Evolutionary conservation across 2,113 vertebrate genomes (phyloP), one percentile per base, ranked within the genome.

Genomic region (Myodes glareolus): DNA sequence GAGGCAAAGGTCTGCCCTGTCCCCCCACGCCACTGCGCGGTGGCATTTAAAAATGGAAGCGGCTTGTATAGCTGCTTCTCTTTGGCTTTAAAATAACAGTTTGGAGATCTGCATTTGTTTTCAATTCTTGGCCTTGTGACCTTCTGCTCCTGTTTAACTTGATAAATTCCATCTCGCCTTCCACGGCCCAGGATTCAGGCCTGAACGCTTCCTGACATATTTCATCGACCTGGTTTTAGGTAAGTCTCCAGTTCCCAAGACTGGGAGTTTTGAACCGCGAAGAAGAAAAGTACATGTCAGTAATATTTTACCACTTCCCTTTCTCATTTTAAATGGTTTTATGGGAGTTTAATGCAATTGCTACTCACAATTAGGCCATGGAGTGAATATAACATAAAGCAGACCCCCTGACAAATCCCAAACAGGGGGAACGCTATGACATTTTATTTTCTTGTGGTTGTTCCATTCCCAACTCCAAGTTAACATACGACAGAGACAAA

Each of bases 81-180:
- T 98, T 98, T 84, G 97, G 97, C 98, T 96, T 97, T 94, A 98
- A 98, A 98, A 98, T 97, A 98, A 97, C 7, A 0, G 1, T 0
- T 92, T 77, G 84, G 94, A 97, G 97, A 97, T 94, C 98, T 87
- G 97, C 97, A 96, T 97, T 98, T 98, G 89, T 97, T 98, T 97
- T 97, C 96, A 97, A 98, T 98, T 98, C 97, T 95, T 97, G 97
- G 86, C 89, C 93, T 92, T 86, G 68, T 96, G 95, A 97, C 97
- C 97, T 97, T 95, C 97, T 75, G 95, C 97, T 97, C 97, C 98
- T 98, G 97, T 98, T 92, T 92, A 84, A 96, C 97, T 97, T 98
- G 98, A 98, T 98, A 98, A 97, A 98, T 98, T 98, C 97, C 97
- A 96, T 95, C 90, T 96, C 9, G 2, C 90, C 86, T 96, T 97